phyloP scores from a whole-genome alignment of 2,888 invertebrate species.

The Diaprepes abbreviatus region DNA sequence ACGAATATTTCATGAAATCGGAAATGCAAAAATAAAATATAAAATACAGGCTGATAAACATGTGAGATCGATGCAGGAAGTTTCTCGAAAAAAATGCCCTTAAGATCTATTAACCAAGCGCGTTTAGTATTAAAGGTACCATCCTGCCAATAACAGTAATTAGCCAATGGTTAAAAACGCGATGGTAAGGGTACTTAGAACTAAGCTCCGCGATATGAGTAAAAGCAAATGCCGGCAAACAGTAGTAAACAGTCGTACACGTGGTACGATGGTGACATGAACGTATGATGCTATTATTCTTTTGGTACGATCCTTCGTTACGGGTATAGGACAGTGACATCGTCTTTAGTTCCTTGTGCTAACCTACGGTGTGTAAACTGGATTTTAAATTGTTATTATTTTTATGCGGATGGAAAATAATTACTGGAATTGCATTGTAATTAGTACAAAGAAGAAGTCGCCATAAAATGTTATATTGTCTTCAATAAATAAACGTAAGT shows the following conservation, averaged over 20 bases:
- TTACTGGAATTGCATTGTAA: constrained; percentile 24
- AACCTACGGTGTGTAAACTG: constrained; percentile 44
- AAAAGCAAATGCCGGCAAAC: constrained; percentile 49
- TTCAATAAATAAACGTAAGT: constrained; percentile 21
- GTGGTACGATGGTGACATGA: constrained; percentile 52
- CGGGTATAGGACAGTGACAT: constrained; percentile 49
- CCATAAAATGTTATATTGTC: constrained; percentile 3
- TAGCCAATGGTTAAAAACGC: constrained; percentile 36
- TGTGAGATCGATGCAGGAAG: no score
- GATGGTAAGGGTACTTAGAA: constrained; percentile 46
- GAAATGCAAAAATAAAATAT: no score
- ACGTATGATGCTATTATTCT: constrained; percentile 48
- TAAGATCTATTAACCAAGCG: not conserved
- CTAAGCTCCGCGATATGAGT: constrained; percentile 45
- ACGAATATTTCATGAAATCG: no score
- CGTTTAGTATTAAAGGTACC: constrained; percentile 31
- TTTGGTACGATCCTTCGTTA: constrained; percentile 45
- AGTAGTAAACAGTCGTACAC: constrained; percentile 46
- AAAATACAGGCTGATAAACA: no score
- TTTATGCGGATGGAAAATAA: constrained; percentile 37
- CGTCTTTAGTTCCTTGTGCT: constrained; percentile 43
- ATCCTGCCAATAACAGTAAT: constrained; percentile 42
- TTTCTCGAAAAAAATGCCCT: no score
- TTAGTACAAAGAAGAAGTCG: constrained; percentile 2
- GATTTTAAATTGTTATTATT: constrained; percentile 47